Base-by-base conservation (phyloP, 2,888 invertebrate genomes). In the Ceriagrion tenellum region DNA sequence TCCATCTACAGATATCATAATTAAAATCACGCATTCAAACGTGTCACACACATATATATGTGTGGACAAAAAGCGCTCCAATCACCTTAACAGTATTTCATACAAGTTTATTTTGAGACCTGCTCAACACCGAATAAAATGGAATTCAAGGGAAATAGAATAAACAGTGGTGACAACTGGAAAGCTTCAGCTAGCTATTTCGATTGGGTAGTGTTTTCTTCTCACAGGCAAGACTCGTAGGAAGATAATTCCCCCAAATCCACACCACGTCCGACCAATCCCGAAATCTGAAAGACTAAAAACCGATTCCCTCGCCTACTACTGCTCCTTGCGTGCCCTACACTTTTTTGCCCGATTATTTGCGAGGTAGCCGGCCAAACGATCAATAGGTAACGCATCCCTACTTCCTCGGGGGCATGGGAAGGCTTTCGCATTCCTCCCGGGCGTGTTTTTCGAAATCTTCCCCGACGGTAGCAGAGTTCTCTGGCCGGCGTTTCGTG, bases 281-380 rank as follows among this genome's bases (percentile, higher is more conserved):
- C 69, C 69, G 69, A 69, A 69, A 69, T 69, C 26, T 69, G 69
- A 69, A n/a, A 69, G 69, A 69, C 20, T 69, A 69, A 26, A 26
- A 47, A 47, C 47, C 69, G 59, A 59, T 26, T 1, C 69, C 69
- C 69, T 23, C 8, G 4, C 8, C 47, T 47, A 47, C n/a, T 4
- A 47, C 47, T 8, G 47, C 47, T 47, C 69, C 69, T 26, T 26
- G 23, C 81, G 81, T 81, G 81, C 81, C 30, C 26, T 16, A 35
- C 30, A 16, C 30, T 30, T 30, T 35, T 81, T 81, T 81, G 30
- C 30, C 30, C 81, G 30, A 10, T 35, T 81, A 16, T 30, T 81
- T 81, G 81, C 81, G 81, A 35, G 81, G 81, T 35, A 81, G 81
- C 81, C 81, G 35, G 81, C 81, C 81, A 35, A 35, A 81, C 35